Base-by-base conservation (phyloP, 1,140 invertebrate species). In the Ips typographus region DNA sequence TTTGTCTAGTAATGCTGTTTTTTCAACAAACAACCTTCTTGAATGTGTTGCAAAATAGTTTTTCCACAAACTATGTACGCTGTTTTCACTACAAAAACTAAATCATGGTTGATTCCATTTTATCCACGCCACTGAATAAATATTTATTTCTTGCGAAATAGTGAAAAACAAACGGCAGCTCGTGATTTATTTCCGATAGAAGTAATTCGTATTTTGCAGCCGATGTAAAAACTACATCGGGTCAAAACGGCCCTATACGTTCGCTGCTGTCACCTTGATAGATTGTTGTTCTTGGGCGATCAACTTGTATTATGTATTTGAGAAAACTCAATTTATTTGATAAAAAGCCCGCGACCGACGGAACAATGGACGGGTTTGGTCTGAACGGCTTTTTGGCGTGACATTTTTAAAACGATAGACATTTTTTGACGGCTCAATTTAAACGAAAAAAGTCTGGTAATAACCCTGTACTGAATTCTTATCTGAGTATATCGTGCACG, bases 111-210 rank as follows among this genome's bases (percentile, higher is more conserved):
- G 22, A 22, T 22, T 22, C 22, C 22, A 22, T 22, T 22, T 22
- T 22, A 22, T 22, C 22, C 22, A 22, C 60, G 44, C 60, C 44
- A 22, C 41, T 62, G 60, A 47, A 4, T 49, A 22, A 22, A 49
- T 62, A 62, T 62, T 62, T 62, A 47, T 62, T 62, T 62, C 60
- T 40, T 59, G 37, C 57, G 60, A 62, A 62, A 62, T 62, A 47
- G 60, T 39, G 60, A 62, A 62, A 62, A 62, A 62, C 60, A 49
- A 49, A 44, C 39, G 42, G 41, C 63, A 44, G 40, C 36, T 2
- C 40, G 65, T 68, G 65, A 68, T 68, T 68, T 68, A 68, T 68
- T 60, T 68, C 40, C 65, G 56, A 68, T 68, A 68, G 58, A 68
- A 52, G 65, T 68, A 68, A 68, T 68, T 68, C 47, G 38, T 68